Base-by-base conservation (phyloP, 2,888 invertebrate species). In the Pyrgus malvae region DNA sequence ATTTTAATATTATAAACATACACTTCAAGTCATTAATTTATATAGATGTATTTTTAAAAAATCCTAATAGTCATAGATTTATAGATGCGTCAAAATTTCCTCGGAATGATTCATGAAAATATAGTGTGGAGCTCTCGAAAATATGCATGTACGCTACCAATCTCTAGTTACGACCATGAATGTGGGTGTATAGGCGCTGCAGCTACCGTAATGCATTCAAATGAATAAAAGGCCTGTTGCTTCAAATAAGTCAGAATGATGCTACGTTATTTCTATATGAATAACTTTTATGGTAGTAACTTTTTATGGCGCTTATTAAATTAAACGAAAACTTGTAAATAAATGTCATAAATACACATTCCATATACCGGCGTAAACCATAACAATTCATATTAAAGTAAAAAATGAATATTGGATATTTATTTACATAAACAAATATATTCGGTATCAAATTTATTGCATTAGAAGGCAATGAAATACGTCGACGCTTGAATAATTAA, bases 391-490 rank as follows among this genome's bases (percentile, higher is more conserved):
- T 37, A 38, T 17, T 35, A 42, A 42, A 50, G 44, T 11, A 25
- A 17, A 42, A 25, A 42, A 25, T 50, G 25, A 35, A 29, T 40
- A 23, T n/a, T 2, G 16, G 23, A 33, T 40, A 21, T 50, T 42
- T 25, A 42, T 42, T 50, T 19, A 11, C 41, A 41, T 42, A 31
- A 23, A 50, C 35, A 44, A 44, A 51, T 44, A 35, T 27, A 27
- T 51, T 51, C 42, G 12, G 33, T 50, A 33, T 50, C 33, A 33
- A 50, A 50, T 42, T 50, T 42, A 50, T 50, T 8, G 50, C 25
- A 50, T 50, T 33, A 17, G 11, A 23, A 16, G 50, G 23, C 33
- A 50, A 50, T 50, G 50, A 42, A 50, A 42, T 35, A 50, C 33
- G 41, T 42, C 42, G 19, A 33, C 50, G 42, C 41, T 16, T 50